Evolutionary conservation across 2,797 vertebrate species (phyloP).

Genomic region (Ptychobarbus kaznakovi): DNA sequence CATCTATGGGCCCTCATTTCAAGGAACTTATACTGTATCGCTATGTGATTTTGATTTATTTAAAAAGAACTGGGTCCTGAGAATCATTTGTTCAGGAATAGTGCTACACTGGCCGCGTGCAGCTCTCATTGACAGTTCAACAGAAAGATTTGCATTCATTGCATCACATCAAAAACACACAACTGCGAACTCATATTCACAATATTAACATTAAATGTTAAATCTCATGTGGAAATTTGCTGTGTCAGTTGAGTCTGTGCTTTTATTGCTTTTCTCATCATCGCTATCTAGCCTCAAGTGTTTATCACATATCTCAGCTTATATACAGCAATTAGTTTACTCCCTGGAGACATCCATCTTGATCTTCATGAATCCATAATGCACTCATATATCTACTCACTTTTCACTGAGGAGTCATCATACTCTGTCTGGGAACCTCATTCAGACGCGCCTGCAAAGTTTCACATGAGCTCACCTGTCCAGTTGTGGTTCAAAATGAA

Average conservation of each 20-base stretch:
- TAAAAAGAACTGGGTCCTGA: neutral
- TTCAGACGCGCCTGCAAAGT: slow-evolving; percentile 52
- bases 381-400: slow-evolving; percentile 23
- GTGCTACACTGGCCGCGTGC: neutral
- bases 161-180: neutral
- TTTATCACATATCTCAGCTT: slow-evolving; percentile 48
- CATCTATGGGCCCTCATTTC: too few species aligned
- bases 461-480: slow-evolving; percentile 61
- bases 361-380: slow-evolving; percentile 45
- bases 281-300: slow-evolving; percentile 18
- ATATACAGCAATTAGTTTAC: slow-evolving; percentile 39
- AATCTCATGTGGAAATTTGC: neutral
- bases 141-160: neutral
- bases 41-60: neutral
- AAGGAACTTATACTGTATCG: too few species aligned
- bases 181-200: neutral
- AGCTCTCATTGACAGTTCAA: neutral
- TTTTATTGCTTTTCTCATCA: slow-evolving; percentile 31
- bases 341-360: slow-evolving; percentile 37
- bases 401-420: slow-evolving; percentile 47
- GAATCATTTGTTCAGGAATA: neutral
- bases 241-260: neutral
- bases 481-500: slow-evolving; percentile 57
- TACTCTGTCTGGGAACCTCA: slow-evolving; percentile 46
- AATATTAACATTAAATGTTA: neutral